Conservation (phyloP, 1,140 invertebrate species). For the Goniozus legneri region DNA sequence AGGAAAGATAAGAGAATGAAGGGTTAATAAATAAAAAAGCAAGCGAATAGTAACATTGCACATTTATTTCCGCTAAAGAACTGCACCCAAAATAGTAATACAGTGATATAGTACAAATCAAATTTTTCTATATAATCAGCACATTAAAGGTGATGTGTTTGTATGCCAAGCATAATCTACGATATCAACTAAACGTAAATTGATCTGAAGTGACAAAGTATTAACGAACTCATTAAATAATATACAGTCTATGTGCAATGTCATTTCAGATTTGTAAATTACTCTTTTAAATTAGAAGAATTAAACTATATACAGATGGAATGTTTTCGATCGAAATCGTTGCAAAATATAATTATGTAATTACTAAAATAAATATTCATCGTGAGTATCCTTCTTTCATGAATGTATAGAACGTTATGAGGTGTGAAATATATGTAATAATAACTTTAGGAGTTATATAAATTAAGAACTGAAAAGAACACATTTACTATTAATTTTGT, state of each 20-base stretch:
- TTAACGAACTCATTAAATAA: not conserved
- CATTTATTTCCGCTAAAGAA: conserved; percentile 40
- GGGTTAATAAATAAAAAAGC: conserved; percentile 48
- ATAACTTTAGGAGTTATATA: not conserved
- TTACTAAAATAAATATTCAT: no score
- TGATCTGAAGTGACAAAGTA: conserved; percentile 23
- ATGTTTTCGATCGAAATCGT: no score
- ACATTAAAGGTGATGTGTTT: conserved; percentile 9
- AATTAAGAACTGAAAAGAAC: not conserved
- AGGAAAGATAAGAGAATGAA: conserved; percentile 30
- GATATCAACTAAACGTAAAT: conserved; percentile 7
- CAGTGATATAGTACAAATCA: conserved; percentile 16
- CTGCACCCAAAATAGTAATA: conserved; percentile 26
- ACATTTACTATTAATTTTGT: not conserved
- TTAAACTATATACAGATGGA: not conserved
- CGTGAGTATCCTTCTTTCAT: no score
- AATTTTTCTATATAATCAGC: conserved; percentile 18
- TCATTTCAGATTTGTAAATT: not conserved
- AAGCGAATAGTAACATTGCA: conserved; percentile 43
- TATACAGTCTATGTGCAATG: not conserved
- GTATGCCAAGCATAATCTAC: not conserved
- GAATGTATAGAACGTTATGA: no score
- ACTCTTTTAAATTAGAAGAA: not conserved
- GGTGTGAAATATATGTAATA: no score
- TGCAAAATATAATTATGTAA: no score